phyloP scores from a whole-genome alignment of 2,113 vertebrate species.

The Platysternon megacephalum region DNA sequence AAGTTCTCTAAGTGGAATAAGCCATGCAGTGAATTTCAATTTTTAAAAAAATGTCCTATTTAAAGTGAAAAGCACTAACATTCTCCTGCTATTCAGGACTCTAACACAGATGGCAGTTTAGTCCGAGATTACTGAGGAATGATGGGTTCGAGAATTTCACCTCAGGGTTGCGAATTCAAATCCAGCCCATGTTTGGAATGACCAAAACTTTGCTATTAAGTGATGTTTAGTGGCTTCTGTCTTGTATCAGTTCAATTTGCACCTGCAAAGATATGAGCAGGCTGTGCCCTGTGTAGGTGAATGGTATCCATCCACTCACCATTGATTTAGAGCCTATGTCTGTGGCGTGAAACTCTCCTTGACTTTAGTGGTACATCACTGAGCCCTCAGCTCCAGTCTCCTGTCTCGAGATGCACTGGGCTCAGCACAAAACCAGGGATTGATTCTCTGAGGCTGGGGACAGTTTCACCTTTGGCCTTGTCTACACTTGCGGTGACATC shows the following conservation, averaged over 20 bases:
- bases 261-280: not conserved
- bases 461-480: not conserved
- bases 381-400: not conserved
- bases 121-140: not conserved
- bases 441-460: not conserved
- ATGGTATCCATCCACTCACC: not conserved
- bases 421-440: not conserved
- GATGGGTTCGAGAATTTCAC: not conserved
- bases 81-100: not conserved
- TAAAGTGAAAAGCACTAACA: not conserved
- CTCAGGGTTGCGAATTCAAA: not conserved
- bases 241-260: accelerated
- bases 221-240: accelerated
- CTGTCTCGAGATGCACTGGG: not conserved
- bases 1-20: not conserved
- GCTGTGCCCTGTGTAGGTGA: not conserved
- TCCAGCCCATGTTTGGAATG: not conserved
- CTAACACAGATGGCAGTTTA: not conserved
- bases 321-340: not conserved
- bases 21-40: not conserved
- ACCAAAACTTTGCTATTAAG: not conserved
- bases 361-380: not conserved
- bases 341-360: not conserved
- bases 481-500: not conserved
- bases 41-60: not conserved